Evolutionary conservation across 2,113 vertebrate species (phyloP).

Genomic region (Pogona vitticeps): DNA sequence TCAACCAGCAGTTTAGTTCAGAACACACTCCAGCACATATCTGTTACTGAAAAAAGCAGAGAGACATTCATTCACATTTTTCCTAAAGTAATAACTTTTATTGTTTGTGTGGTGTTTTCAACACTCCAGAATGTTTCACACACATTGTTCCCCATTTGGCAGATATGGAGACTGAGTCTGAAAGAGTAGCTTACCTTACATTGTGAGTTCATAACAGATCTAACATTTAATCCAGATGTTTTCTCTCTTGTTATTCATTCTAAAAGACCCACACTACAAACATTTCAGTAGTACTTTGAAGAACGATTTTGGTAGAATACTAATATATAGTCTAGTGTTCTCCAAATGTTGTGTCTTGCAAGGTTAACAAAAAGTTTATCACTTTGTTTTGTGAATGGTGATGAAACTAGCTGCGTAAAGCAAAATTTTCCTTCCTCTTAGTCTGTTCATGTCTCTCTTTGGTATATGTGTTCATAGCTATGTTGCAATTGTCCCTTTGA

Average conservation of each 20-base stretch:
- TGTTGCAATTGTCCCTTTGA: neutral
- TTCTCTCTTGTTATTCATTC: neutral
- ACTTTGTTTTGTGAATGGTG: neutral
- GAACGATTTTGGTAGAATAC: neutral
- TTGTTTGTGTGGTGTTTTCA: neutral
- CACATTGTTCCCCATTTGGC: neutral
- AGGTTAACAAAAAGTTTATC: constrained; percentile 20
- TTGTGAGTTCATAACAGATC: neutral
- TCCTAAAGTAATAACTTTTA: neutral
- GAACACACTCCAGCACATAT: neutral
- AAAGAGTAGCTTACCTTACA: neutral
- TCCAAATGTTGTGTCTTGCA: neutral
- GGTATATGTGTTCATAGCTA: neutral
- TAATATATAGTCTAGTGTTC: neutral
- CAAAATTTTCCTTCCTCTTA: neutral
- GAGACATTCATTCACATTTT: no score
- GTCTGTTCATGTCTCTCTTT: constrained; percentile 2
- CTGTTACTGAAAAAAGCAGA: neutral
- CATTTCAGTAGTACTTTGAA: neutral
- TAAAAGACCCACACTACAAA: neutral
- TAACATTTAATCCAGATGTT: neutral
- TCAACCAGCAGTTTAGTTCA: no score
- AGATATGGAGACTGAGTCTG: neutral
- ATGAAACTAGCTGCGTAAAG: neutral
- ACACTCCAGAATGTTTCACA: neutral